A percentile compares a stretch with the other conserved stretches of the same genome.
These are phyloP conservation scores for Fopius arisanus DNA, from an alignment of 1,140 invertebrate species.

Conservation along the genomic window DNA sequence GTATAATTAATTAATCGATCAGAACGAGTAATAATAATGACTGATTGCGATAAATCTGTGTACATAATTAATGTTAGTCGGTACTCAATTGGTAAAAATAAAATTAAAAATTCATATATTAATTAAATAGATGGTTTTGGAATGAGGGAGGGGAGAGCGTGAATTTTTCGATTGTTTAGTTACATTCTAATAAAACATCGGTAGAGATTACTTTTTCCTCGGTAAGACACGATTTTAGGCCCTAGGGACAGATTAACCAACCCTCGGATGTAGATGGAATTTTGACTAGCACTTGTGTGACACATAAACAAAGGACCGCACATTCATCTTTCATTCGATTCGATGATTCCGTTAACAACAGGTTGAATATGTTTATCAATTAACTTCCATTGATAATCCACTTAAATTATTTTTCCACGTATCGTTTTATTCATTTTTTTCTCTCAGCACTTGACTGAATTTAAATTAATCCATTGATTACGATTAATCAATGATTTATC, in stretches of 20 bases:
- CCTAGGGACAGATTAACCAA: slow-evolving; percentile 19
- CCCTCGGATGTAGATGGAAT: slow-evolving; percentile 47
- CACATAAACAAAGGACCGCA: slow-evolving; percentile 12
- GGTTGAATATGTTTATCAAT: neutral
- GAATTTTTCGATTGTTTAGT: neutral
- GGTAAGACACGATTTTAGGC: slow-evolving; percentile 21
- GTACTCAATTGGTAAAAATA: neutral
- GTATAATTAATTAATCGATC: neutral
- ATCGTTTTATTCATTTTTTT: neutral
- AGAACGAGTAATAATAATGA: slow-evolving; percentile 52
- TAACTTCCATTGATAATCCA: neutral
- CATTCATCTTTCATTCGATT: neutral
- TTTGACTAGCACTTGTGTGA: slow-evolving; percentile 59
- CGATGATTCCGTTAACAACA: neutral
- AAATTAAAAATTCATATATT: slow-evolving; percentile 19
- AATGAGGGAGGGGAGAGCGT: neutral
- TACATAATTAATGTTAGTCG: slow-evolving; percentile 32
- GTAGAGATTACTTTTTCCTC: neutral
- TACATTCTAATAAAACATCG: neutral
- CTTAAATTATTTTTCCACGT: neutral
- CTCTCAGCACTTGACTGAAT: neutral
- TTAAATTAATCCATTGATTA: neutral
- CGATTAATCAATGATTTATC: slow-evolving; percentile 2
- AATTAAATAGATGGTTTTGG: neutral
- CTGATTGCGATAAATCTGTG: slow-evolving; percentile 44